phyloP scores from a whole-genome alignment of 2,113 vertebrate genomes.

The Callopanchax toddi region DNA sequence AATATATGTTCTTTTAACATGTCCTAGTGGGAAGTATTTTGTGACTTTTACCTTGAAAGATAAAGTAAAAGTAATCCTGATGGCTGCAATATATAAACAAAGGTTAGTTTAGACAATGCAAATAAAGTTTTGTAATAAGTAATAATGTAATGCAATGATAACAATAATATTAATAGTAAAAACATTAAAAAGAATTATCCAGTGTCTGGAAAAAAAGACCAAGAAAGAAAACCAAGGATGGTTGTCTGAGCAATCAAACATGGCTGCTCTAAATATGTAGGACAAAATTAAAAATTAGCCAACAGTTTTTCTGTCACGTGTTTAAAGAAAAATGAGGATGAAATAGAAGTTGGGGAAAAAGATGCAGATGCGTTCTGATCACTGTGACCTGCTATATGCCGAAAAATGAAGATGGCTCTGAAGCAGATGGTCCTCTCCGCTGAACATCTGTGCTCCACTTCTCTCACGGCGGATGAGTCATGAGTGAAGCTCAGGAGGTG shows the following conservation, averaged over 20 bases:
- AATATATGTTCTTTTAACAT: too few species aligned
- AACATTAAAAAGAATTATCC: too few species aligned
- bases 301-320: slow-evolving; percentile 1
- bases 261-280: background rate
- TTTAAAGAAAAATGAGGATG: background rate
- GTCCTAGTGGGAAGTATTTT: too few species aligned
- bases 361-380: slow-evolving; percentile 8
- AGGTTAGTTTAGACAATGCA: too few species aligned
- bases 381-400: background rate
- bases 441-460: slow-evolving; percentile 19
- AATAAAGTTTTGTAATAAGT: too few species aligned
- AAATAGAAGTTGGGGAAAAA: background rate
- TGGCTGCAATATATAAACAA: too few species aligned
- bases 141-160: too few species aligned
- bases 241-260: background rate
- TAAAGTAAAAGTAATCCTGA: too few species aligned
- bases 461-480: slow-evolving; percentile 6
- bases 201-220: too few species aligned
- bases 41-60: too few species aligned
- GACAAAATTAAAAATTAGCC: background rate
- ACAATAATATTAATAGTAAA: too few species aligned
- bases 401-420: background rate
- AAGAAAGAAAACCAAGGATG: background rate
- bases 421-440: slow-evolving; percentile 30
- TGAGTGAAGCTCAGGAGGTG: slow-evolving; percentile 11